phyloP scores from a whole-genome alignment of 2,797 vertebrate species.

The Erethizon dorsatum region DNA sequence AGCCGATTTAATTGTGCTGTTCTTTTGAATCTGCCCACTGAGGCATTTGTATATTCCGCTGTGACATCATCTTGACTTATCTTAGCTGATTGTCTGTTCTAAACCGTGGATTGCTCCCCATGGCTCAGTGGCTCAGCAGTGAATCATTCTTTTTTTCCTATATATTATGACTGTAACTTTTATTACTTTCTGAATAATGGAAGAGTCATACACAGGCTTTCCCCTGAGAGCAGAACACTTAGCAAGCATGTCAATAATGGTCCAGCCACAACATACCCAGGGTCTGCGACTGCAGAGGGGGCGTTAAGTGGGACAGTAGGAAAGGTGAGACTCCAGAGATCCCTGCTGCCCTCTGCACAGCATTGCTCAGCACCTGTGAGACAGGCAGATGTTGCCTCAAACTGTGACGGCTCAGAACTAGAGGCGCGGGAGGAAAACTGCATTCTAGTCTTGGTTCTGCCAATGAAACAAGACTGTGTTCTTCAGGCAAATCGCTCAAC shows the following conservation, averaged over 20 bases:
- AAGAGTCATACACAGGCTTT: constrained; percentile 60
- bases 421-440: neutral
- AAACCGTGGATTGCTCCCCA: constrained; percentile 66
- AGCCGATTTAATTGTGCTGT: constrained; percentile 66
- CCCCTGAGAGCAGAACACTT: constrained; percentile 66
- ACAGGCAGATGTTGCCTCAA: neutral
- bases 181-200: constrained; percentile 75
- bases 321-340: neutral
- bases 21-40: constrained; percentile 70
- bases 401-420: neutral
- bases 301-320: neutral
- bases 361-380: neutral
- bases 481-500: constrained; percentile 21
- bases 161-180: constrained; percentile 63
- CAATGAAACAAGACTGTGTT: neutral
- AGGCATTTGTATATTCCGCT: constrained; percentile 58
- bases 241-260: constrained; percentile 30
- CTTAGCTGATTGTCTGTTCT: constrained; percentile 64
- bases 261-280: neutral
- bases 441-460: neutral
- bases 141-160: constrained; percentile 78
- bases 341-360: neutral
- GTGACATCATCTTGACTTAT: constrained; percentile 82
- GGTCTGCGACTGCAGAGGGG: neutral
- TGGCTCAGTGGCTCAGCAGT: constrained; percentile 71